phyloP scores from a whole-genome alignment of 1,140 invertebrate genomes.

The Tachypleus tridentatus region DNA sequence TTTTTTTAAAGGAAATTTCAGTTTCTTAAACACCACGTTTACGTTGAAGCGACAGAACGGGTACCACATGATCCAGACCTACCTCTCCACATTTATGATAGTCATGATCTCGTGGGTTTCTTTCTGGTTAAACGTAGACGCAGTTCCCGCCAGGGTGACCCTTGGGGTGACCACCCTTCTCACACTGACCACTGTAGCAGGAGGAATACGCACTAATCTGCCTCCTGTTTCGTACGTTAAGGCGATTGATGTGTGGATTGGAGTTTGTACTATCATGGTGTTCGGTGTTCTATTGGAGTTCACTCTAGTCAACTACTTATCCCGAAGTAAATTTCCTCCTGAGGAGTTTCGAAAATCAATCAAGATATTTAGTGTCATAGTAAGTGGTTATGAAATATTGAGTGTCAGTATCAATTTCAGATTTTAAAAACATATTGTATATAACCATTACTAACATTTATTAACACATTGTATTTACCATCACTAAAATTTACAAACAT shows the following conservation, averaged over 20 bases:
- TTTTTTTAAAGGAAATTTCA: conserved; percentile 20
- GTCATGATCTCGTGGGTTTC: conserved; percentile 81
- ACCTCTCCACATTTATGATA: conserved; percentile 72
- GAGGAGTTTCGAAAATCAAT: conserved; percentile 7
- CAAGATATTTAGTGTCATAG: too few species aligned
- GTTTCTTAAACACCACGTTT: conserved; percentile 24
- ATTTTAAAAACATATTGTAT: too few species aligned
- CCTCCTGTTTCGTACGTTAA: conserved; percentile 29
- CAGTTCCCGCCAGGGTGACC: conserved; percentile 55
- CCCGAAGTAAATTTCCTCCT: conserved; percentile 16
- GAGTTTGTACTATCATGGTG: conserved; percentile 29
- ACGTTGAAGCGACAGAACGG: conserved; percentile 36
- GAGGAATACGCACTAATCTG: conserved; percentile 25
- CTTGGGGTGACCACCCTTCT: conserved; percentile 30
- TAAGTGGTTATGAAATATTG: too few species aligned
- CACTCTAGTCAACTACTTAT: conserved; percentile 28
- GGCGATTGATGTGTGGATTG: conserved; percentile 31
- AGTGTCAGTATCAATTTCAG: too few species aligned
- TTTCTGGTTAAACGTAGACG: conserved; percentile 76
- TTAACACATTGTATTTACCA: too few species aligned
- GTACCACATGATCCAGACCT: conserved; percentile 80
- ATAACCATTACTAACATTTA: too few species aligned
- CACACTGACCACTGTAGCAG: conserved; percentile 28
- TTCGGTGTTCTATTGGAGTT: conserved; percentile 31
- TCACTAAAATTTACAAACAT: too few species aligned